phyloP scores from a whole-genome alignment of 2,888 invertebrate genomes.

The Lasioglossum malachurum region DNA sequence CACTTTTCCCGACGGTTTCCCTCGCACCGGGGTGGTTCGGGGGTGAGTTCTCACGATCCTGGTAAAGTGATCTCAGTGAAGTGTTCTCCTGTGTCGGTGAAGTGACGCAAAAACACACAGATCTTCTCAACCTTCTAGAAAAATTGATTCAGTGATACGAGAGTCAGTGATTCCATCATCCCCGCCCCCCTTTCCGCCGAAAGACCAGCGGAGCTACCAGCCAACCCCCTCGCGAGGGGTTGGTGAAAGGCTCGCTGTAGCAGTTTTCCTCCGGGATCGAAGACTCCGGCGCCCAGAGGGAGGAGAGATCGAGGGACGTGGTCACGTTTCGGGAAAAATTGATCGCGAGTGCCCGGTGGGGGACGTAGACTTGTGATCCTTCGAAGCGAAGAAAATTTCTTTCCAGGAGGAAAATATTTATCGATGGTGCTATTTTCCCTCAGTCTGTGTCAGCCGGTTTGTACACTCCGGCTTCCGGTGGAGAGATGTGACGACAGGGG shows the following conservation, averaged over 20 bases:
- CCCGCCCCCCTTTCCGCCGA: background rate
- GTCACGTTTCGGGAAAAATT: slow-evolving; percentile 23
- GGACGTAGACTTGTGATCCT: background rate
- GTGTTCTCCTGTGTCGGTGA: background rate
- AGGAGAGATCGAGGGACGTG: slow-evolving; percentile 2
- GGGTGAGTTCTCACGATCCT: background rate
- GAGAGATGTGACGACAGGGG: background rate
- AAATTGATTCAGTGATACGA: background rate
- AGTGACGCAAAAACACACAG: background rate
- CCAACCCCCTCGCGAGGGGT: background rate
- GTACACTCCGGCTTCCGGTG: background rate
- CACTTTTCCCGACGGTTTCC: background rate
- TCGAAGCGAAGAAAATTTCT: background rate
- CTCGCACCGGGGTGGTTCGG: background rate
- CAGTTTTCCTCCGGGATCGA: background rate
- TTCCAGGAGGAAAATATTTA: background rate
- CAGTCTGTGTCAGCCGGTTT: background rate
- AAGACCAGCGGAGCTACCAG: background rate
- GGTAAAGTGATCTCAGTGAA: background rate
- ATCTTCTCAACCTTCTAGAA: background rate
- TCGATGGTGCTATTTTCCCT: background rate
- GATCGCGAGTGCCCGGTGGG: slow-evolving; percentile 11
- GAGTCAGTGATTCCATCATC: background rate
- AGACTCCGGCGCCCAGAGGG: background rate
- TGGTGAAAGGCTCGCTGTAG: background rate